Conservation (phyloP, 2,888 invertebrate species). For the Leptinotarsa haldemani region DNA sequence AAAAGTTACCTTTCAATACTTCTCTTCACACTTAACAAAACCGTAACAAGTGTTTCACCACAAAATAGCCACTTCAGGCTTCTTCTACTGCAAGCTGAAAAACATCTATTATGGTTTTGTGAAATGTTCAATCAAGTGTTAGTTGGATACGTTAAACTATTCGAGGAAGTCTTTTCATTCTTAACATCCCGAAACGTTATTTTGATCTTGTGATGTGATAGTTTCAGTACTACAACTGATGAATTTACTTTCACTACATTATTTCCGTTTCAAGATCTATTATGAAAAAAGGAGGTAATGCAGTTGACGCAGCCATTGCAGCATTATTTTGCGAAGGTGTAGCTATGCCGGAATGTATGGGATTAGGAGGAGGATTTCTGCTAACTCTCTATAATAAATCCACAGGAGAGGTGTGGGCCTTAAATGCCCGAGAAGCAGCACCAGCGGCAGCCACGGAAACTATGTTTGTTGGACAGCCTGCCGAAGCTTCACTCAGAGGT, state of each 20-base stretch:
- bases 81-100: too few species aligned
- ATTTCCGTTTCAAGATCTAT: conserved; percentile 69
- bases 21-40: too few species aligned
- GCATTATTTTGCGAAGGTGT: conserved; percentile 87
- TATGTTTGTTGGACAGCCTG: conserved; percentile 71
- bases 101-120: too few species aligned
- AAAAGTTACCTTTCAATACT: too few species aligned
- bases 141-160: too few species aligned
- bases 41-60: too few species aligned
- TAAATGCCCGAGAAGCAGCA: conserved; percentile 84
- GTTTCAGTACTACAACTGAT: background rate
- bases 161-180: too few species aligned
- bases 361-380: conserved; percentile 89
- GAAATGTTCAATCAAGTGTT: too few species aligned
- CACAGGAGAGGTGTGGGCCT: conserved; percentile 70
- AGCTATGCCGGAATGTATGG: conserved; percentile 85
- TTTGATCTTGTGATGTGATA: background rate
- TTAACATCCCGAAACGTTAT: too few species aligned
- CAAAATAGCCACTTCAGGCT: too few species aligned
- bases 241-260: background rate
- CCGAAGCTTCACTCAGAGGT: conserved; percentile 34
- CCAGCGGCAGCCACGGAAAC: conserved; percentile 74
- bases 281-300: conserved; percentile 77
- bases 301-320: conserved; percentile 88
- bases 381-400: conserved; percentile 81